These are phyloP conservation scores for Tenebrosternarchus preto DNA, from an alignment of 2,113 vertebrate species.

Conservation along the genomic window DNA sequence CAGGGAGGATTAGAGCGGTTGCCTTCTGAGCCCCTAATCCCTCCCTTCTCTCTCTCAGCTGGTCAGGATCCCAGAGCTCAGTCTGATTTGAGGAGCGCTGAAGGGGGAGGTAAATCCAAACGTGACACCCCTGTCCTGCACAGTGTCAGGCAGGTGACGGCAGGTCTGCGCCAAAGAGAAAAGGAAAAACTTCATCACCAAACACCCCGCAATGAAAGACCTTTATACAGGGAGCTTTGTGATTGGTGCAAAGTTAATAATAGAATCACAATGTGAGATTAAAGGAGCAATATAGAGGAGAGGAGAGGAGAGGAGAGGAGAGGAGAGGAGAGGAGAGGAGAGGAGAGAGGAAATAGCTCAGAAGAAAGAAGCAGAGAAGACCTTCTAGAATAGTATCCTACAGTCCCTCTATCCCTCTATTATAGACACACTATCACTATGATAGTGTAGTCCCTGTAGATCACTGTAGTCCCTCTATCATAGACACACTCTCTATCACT, in stretches of 20 bases:
- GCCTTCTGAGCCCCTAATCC: constrained; percentile 78
- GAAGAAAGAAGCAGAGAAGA: not conserved
- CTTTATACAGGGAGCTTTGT: too few relatives aligned
- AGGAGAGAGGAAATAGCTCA: too few relatives aligned
- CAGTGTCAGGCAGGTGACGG: constrained; percentile 69
- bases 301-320: not conserved
- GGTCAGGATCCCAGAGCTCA: constrained; percentile 69
- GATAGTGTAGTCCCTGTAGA: too few relatives aligned
- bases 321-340: not conserved
- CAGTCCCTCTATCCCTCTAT: too few relatives aligned
- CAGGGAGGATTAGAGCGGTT: constrained; percentile 72
- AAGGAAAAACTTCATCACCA: constrained; percentile 67
- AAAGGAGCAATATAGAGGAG: too few relatives aligned
- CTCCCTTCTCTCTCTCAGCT: constrained; percentile 50
- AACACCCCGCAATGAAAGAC: constrained; percentile 3
- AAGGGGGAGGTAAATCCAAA: constrained; percentile 66
- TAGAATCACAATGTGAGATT: not conserved
- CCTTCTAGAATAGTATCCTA: not conserved
- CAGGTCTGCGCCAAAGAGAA: constrained; percentile 40
- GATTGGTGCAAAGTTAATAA: too few relatives aligned
- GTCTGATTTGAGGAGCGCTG: constrained; percentile 65
- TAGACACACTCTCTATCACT: too few relatives aligned
- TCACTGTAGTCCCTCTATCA: too few relatives aligned
- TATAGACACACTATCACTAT: too few relatives aligned
- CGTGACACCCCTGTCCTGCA: constrained; percentile 57